These are phyloP conservation scores for Diarsia mendica DNA, from an alignment of 2,888 invertebrate species.

Conservation along the genomic window DNA sequence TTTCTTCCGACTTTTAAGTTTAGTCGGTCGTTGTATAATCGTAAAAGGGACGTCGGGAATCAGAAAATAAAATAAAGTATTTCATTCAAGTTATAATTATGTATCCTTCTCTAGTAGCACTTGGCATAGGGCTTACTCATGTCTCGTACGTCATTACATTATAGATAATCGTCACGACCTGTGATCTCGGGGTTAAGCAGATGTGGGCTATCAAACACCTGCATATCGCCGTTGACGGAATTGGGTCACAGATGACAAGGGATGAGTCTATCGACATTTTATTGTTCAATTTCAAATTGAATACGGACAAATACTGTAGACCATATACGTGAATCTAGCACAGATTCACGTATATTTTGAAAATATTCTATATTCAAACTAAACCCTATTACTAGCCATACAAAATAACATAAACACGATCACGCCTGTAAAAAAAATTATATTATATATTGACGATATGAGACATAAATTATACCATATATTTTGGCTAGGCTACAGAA, in stretches of 20 bases:
- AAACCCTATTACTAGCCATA: background rate
- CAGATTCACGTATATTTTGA: background rate
- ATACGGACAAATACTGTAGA: background rate
- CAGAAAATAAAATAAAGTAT: background rate
- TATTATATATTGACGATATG: background rate
- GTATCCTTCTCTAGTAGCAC: no score
- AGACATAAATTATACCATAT: background rate
- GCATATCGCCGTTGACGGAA: constrained; percentile 18
- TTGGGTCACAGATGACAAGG: constrained; percentile 31
- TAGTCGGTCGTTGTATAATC: background rate
- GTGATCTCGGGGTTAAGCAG: constrained; percentile 29
- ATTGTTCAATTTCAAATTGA: background rate
- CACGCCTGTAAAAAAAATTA: background rate
- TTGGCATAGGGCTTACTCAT: background rate
- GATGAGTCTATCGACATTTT: background rate
- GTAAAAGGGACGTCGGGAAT: background rate
- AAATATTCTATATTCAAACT: background rate
- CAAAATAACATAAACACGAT: background rate
- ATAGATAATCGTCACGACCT: constrained; percentile 16
- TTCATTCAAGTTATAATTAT: background rate
- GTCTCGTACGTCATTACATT: constrained; percentile 10
- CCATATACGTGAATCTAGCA: no score
- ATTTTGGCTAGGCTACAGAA: background rate
- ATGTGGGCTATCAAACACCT: constrained; percentile 29
- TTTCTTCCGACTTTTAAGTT: background rate